Evolutionary conservation across 53 echinoderm and acorn worm genomes (phyloP).

Genomic region (Mesocentrotus franciscanus): DNA sequence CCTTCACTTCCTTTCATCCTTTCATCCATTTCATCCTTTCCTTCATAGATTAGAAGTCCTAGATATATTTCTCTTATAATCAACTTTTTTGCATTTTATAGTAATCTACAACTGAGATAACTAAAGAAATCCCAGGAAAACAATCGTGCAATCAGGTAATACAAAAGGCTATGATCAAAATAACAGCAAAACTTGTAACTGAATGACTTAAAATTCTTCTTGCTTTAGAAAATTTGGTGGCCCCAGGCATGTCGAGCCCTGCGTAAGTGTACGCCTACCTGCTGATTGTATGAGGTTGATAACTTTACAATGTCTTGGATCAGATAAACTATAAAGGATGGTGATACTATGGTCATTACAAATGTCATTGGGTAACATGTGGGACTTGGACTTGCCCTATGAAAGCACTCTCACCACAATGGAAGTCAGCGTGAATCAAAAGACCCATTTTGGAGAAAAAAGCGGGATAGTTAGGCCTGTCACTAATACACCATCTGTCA

Average conservation of each 20-base stretch:
- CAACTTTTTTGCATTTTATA: background rate
- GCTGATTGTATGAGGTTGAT: no score
- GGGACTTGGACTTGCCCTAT: background rate
- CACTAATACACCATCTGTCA: constrained; percentile 29
- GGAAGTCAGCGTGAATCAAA: constrained; percentile 9
- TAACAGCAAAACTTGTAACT: background rate
- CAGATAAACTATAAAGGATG: no score
- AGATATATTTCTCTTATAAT: background rate
- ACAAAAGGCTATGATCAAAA: background rate
- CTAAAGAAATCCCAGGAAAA: background rate
- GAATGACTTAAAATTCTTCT: background rate
- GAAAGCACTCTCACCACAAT: background rate
- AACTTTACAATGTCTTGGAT: no score
- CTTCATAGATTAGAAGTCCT: background rate
- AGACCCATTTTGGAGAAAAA: background rate
- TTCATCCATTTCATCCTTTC: background rate
- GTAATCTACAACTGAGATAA: background rate
- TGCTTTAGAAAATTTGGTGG: background rate
- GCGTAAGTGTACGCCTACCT: no score
- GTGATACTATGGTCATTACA: background rate
- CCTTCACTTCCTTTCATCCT: background rate
- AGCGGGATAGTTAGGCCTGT: background rate
- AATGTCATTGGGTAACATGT: background rate
- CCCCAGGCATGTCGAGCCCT: no score
- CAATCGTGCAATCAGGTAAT: background rate